These are phyloP conservation scores for Megaceryle alcyon DNA, from an alignment of 2,797 vertebrate genomes.

Conservation along the genomic window DNA sequence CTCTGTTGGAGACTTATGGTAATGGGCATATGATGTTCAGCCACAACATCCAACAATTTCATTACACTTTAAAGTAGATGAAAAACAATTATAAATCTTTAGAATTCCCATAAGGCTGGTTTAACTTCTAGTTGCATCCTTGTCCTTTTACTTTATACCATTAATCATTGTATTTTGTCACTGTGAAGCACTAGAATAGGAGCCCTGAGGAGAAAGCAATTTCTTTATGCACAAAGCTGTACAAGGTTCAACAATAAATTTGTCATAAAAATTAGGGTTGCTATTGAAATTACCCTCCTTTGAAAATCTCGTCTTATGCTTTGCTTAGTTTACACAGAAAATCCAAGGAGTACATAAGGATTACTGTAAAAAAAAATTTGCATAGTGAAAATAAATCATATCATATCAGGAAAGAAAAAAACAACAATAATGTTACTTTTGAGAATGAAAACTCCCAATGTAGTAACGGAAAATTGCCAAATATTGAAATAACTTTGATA, in stretches of 20 bases:
- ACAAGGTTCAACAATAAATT: background rate
- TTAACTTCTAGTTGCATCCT: constrained; percentile 1
- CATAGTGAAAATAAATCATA: constrained; percentile 1
- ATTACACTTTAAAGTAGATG: constrained; percentile 3
- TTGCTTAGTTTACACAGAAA: background rate
- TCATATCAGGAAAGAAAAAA: background rate
- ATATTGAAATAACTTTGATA: constrained; percentile 2
- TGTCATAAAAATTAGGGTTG: background rate
- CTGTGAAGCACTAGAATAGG: background rate
- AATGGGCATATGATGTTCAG: constrained; percentile 77
- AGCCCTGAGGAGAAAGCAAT: background rate
- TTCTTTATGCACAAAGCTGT: background rate
- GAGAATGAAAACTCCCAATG: constrained; percentile 1
- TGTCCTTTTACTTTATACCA: background rate
- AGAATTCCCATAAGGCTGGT: constrained; percentile 10
- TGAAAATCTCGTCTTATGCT: background rate
- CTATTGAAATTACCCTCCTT: background rate
- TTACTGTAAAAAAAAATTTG: background rate
- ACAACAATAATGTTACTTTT: background rate
- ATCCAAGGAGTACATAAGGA: background rate
- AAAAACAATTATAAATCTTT: constrained; percentile 9
- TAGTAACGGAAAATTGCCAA: constrained; percentile 22
- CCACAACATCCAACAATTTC: constrained; percentile 16
- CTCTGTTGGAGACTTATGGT: constrained; percentile 63
- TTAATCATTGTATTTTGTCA: background rate